These are phyloP conservation scores for Proteles cristata DNA, from an alignment of 2,113 vertebrate genomes.

Conservation along the genomic window DNA sequence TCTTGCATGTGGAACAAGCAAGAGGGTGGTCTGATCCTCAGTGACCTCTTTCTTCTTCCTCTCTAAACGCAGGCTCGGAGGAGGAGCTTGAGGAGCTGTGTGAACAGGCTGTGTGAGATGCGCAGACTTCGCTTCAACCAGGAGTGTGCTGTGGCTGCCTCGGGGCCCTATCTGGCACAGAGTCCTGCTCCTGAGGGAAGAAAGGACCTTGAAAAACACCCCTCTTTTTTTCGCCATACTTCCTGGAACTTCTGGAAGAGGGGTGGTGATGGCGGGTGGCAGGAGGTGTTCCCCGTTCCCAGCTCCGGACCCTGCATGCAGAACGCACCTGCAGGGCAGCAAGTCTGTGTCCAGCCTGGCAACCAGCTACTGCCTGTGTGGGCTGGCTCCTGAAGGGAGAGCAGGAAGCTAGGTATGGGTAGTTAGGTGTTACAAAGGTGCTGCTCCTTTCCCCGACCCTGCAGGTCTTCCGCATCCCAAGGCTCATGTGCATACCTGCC, in stretches of 20 bases:
- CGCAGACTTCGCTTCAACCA: slow-evolving; percentile 29
- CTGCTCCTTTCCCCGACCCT: slow-evolving; percentile 45
- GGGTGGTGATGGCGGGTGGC: slow-evolving; percentile 34
- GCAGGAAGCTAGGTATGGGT: slow-evolving; percentile 17
- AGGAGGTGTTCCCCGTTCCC: slow-evolving; percentile 11
- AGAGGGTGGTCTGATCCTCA: background rate
- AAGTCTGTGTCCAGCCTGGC: background rate
- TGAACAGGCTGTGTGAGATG: slow-evolving; percentile 90
- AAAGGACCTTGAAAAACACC: slow-evolving; percentile 51
- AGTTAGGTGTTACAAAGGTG: slow-evolving; percentile 58
- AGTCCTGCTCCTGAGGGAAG: slow-evolving; percentile 58
- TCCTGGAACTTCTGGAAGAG: slow-evolving; percentile 44
- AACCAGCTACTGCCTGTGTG: background rate
- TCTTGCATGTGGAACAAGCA: background rate
- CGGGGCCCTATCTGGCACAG: background rate
- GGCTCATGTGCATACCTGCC: background rate
- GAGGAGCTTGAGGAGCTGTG: slow-evolving; percentile 92
- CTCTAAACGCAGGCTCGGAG: slow-evolving; percentile 90
- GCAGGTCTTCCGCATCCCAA: background rate
- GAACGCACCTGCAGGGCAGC: background rate
- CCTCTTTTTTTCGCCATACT: background rate
- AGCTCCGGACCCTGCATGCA: slow-evolving; percentile 18
- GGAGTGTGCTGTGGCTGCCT: background rate
- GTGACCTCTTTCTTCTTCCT: slow-evolving; percentile 55
- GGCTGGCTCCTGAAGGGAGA: slow-evolving; percentile 24